These are phyloP conservation scores for Augiades crinisus DNA, from an alignment of 2,888 invertebrate genomes.

Conservation along the genomic window DNA sequence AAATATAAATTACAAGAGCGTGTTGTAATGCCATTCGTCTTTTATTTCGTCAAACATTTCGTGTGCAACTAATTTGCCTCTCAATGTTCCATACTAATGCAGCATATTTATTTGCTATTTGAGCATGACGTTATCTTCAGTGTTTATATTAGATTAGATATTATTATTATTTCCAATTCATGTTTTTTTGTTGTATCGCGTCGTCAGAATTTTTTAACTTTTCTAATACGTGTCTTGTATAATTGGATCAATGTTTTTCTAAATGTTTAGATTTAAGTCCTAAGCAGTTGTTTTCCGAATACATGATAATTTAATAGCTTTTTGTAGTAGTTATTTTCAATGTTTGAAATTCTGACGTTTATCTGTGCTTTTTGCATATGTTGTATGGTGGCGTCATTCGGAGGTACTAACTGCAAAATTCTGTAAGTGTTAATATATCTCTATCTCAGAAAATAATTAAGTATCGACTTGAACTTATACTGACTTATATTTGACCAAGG, in stretches of 20 bases:
- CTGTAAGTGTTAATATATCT: background rate
- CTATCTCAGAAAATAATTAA: background rate
- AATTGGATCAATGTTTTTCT: too few species aligned
- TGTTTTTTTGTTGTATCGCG: slow-evolving; percentile 42
- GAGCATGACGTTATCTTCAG: slow-evolving; percentile 46
- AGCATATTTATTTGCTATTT: slow-evolving; percentile 41
- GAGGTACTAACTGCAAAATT: slow-evolving; percentile 21
- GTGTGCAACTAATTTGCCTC: slow-evolving; percentile 18
- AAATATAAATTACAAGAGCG: slow-evolving; percentile 37
- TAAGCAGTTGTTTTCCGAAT: too few species aligned
- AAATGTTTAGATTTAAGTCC: too few species aligned
- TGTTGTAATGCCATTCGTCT: background rate
- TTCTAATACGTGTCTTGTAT: slow-evolving; percentile 24
- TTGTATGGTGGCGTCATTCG: slow-evolving; percentile 31
- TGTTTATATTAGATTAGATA: slow-evolving; percentile 30
- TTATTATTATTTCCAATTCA: slow-evolving; percentile 31
- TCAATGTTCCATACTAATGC: slow-evolving; percentile 32
- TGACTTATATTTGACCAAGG: too few species aligned
- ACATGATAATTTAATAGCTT: background rate
- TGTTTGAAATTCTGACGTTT: slow-evolving; percentile 21
- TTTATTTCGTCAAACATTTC: slow-evolving; percentile 3
- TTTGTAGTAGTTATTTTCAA: background rate
- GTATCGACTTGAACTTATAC: too few species aligned
- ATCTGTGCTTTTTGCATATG: slow-evolving; percentile 31
- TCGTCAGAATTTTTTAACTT: slow-evolving; percentile 36